Evolutionary conservation across 1,140 invertebrate species (phyloP).

Genomic region (Cotesia typhae): DNA sequence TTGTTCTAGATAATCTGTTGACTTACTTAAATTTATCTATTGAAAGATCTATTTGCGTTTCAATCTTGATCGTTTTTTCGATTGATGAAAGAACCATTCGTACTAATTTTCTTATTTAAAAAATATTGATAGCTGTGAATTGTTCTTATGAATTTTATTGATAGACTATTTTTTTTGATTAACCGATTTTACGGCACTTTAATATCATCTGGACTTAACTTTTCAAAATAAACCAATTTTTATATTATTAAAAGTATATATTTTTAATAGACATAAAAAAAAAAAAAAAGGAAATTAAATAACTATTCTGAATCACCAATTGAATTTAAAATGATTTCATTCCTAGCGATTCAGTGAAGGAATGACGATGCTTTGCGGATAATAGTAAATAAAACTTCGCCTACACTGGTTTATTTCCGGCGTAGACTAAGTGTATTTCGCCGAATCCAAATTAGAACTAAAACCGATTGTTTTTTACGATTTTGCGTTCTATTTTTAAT

Average conservation of each 20-base stretch:
- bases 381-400: neutral
- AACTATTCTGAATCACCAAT: slow-evolving; percentile 9
- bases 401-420: slow-evolving; percentile 26
- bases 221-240: neutral
- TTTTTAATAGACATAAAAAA: neutral
- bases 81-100: no score
- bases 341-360: slow-evolving; percentile 40
- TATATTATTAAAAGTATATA: neutral
- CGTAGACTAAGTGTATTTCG: slow-evolving; percentile 2
- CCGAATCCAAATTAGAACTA: slow-evolving; percentile 14
- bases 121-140: no score
- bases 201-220: no score
- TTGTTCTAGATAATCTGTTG: no score
- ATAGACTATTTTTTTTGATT: no score
- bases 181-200: no score
- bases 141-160: no score
- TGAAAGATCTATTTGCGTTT: no score
- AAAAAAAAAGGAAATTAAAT: neutral
- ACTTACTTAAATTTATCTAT: no score
- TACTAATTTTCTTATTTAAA: no score
- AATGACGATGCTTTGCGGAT: slow-evolving; percentile 37
- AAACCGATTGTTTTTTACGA: no score
- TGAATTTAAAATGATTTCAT: slow-evolving; percentile 30
- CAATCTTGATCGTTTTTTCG: no score
- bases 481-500: slow-evolving; percentile 1